Percentiles rank a stretch among this genome's conserved stretches.
Conservation (phyloP, 2,888 invertebrate genomes). For the Zygogramma bicolorata region DNA sequence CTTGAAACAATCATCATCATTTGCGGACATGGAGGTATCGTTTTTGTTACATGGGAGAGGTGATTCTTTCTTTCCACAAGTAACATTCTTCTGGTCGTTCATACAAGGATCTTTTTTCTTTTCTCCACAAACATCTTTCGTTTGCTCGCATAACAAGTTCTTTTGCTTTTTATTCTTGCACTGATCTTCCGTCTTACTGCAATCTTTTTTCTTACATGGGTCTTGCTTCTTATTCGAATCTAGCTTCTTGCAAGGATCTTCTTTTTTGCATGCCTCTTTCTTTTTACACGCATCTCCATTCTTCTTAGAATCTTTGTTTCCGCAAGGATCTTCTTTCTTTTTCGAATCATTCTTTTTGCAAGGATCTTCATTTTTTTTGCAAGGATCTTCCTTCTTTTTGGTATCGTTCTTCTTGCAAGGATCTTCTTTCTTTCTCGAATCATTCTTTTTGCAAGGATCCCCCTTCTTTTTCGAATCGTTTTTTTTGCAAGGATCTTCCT, state of each 20-base stretch:
- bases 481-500: conserved; percentile 37
- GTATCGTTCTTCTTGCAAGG: conserved; percentile 20
- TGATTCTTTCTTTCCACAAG: too few species aligned
- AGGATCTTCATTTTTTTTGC: conserved; percentile 2
- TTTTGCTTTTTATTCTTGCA: too few species aligned
- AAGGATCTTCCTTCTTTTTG: conserved; percentile 39
- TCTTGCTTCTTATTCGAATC: background rate
- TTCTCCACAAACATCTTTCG: too few species aligned
- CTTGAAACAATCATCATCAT: background rate
- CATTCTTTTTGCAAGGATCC: conserved; percentile 34
- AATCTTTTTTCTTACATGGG: too few species aligned
- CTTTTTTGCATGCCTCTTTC: conserved; percentile 38
- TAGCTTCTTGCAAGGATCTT: conserved; percentile 23
- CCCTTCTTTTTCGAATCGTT: conserved; percentile 39
- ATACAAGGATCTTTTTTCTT: too few species aligned
- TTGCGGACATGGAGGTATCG: too few species aligned
- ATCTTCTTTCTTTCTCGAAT: conserved; percentile 2
- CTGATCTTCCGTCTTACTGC: too few species aligned
- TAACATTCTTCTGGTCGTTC: too few species aligned
- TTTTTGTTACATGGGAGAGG: too few species aligned
- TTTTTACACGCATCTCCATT: conserved; percentile 27
- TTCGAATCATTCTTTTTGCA: background rate
- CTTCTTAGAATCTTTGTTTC: background rate
- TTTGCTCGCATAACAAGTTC: too few species aligned
- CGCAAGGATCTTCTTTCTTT: background rate